A percentile compares a stretch with the other conserved stretches of the same genome.
These are phyloP conservation scores for Neodiprion virginianus DNA, from an alignment of 1,140 invertebrate species.

Conservation along the genomic window DNA sequence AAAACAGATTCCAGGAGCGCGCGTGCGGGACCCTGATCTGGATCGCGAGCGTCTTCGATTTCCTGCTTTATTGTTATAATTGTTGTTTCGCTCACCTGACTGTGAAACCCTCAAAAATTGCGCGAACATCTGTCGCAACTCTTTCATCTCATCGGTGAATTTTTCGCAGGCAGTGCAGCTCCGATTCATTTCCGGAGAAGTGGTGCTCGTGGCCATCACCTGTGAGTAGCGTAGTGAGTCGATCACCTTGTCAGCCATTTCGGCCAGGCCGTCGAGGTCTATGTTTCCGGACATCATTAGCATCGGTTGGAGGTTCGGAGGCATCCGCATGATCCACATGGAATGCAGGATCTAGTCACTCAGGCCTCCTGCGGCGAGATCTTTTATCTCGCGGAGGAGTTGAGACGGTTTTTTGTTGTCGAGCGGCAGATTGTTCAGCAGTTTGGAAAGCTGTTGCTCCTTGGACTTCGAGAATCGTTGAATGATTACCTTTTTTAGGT, in stretches of 20 bases:
- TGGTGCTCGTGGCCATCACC: background rate
- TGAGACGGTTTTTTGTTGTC: slow-evolving; percentile 31
- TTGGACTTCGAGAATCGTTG: slow-evolving; percentile 3
- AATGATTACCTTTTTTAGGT: background rate
- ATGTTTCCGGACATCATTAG: background rate
- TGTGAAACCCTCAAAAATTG: no score
- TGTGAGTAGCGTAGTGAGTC: background rate
- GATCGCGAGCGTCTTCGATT: background rate
- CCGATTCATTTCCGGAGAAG: background rate
- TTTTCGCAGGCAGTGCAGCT: background rate
- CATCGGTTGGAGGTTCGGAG: background rate
- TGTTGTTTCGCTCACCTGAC: background rate
- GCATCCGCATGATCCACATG: slow-evolving; percentile 15
- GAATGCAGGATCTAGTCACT: background rate
- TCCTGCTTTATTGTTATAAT: background rate
- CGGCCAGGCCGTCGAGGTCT: background rate
- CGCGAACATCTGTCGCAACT: background rate
- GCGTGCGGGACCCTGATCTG: background rate
- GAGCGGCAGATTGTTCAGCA: background rate
- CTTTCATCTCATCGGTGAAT: background rate
- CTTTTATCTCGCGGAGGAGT: slow-evolving; percentile 49
- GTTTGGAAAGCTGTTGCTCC: slow-evolving; percentile 1
- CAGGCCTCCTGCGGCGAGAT: slow-evolving; percentile 19
- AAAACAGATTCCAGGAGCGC: slow-evolving; percentile 11
- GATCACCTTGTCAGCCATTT: background rate